Base-by-base conservation (phyloP, 2,888 invertebrate species). In the Macaria liturata region DNA sequence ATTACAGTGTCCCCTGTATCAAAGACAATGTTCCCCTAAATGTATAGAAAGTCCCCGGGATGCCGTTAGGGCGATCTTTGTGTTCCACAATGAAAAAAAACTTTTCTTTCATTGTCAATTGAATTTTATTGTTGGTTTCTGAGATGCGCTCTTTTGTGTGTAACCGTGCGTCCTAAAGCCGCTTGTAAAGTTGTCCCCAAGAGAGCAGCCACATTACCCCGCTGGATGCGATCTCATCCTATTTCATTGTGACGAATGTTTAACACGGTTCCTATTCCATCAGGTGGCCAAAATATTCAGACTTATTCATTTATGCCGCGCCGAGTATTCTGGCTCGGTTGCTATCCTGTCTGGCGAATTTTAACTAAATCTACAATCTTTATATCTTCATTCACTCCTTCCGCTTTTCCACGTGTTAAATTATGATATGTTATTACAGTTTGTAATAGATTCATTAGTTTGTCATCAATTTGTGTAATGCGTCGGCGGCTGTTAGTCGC, bases 51-150 rank as follows among this genome's bases (percentile, higher is more conserved):
- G 80, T 84, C 84, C 78, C 83, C 76, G 66, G 56, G 69, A 78
- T 82, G 72, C 90, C 90, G 89, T 88, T 91, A 88, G 78, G 79
- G 78, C 59, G 69, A 83, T 85, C 81, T 80, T 83, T 84, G 87
- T 83, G 81, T 80, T 72, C 75, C 66, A 64, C 64, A 70, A 67
- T 58, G 54, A 76, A 79, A 81, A 81, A 82, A 85, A 80, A 68
- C 71, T 74, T 79, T 79, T 83, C 76, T 80, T 81, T 83, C 83
- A 86, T 89, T 89, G 91, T 90, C 89, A 89, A 89, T 89, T 89
- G 88, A 89, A 87, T 86, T 88, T 91, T 91, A 91, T 91, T 89
- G 90, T 89, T 81, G 86, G 89, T 88, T 91, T 88, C 87, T 83
- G 78, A 86, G 86, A 88, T 86, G 84, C 78, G 77, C 81, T 81